Evolutionary conservation across 2,888 invertebrate species (phyloP).

Genomic region (Dasypolia templi): DNA sequence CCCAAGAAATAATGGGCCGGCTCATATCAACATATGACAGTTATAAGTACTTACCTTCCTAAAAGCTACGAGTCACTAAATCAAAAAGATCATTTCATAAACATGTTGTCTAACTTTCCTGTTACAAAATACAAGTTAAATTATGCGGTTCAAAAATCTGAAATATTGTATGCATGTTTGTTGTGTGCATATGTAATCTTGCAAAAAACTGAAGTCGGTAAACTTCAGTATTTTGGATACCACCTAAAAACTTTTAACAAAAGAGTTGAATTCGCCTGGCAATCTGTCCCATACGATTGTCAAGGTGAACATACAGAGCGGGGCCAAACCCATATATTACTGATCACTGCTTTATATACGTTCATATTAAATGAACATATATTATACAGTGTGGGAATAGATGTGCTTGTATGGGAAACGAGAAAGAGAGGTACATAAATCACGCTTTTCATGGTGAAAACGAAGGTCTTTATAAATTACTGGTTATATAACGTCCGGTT

Average conservation of each 20-base stretch:
- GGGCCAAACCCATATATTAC: conserved; percentile 51
- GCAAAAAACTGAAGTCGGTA: conserved; percentile 1
- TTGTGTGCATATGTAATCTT: background rate
- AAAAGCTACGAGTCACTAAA: background rate
- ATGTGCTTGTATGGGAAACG: background rate
- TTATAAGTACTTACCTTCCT: background rate
- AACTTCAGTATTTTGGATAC: background rate
- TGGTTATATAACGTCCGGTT: background rate
- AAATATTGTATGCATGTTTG: background rate
- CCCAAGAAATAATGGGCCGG: background rate
- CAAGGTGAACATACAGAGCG: conserved; percentile 57
- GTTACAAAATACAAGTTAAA: no score
- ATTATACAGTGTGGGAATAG: background rate
- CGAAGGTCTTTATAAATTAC: no score
- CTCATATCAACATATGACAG: background rate
- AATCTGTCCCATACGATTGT: conserved; percentile 12
- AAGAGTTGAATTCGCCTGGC: conserved; percentile 5
- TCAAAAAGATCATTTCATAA: background rate
- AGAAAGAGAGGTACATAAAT: background rate
- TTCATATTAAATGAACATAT: no score
- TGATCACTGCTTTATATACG: conserved; percentile 19
- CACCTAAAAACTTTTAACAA: background rate
- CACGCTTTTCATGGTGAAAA: background rate
- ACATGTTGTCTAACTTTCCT: background rate
- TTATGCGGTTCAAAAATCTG: no score